phyloP scores from a whole-genome alignment of 2,888 invertebrate genomes.

The Encarsia formosa region DNA sequence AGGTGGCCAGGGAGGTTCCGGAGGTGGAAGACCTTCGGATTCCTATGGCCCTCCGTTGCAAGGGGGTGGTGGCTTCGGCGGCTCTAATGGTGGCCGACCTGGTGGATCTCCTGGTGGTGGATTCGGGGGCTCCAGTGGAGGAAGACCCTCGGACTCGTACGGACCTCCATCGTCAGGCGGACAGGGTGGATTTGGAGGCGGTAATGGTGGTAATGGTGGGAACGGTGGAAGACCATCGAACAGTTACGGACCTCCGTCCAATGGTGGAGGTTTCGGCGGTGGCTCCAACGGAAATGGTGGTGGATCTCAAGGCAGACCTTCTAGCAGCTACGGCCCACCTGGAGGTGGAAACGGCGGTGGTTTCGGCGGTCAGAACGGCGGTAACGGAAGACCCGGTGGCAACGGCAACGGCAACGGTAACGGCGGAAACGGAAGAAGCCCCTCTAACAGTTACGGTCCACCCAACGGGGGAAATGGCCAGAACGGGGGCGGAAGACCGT shows the following conservation, averaged over 20 bases:
- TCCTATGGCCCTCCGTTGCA: slow-evolving; percentile 44
- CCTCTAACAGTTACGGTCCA: slow-evolving; percentile 25
- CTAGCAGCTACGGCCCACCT: slow-evolving; percentile 27
- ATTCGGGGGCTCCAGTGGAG: slow-evolving; percentile 26
- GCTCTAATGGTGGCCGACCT: slow-evolving; percentile 34
- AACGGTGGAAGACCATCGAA: slow-evolving; percentile 33
- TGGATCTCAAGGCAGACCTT: neutral
- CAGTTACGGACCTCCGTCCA: slow-evolving; percentile 49
- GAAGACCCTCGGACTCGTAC: slow-evolving; percentile 39
- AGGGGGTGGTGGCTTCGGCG: slow-evolving; percentile 24
- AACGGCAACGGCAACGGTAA: too few species aligned
- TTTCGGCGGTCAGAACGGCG: slow-evolving; percentile 35
- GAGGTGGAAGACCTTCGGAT: slow-evolving; percentile 33
- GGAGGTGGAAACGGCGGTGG: slow-evolving; percentile 28
- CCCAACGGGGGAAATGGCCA: slow-evolving; percentile 10
- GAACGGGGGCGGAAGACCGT: neutral
- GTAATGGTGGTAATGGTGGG: slow-evolving; percentile 25
- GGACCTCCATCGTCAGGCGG: slow-evolving; percentile 39
- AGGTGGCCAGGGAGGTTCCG: neutral
- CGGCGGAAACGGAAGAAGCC: slow-evolving; percentile 11
- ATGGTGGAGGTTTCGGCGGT: slow-evolving; percentile 31
- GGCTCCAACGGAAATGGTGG: slow-evolving; percentile 30
- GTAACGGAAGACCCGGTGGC: slow-evolving; percentile 17
- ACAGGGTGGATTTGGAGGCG: slow-evolving; percentile 32
- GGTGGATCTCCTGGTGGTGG: slow-evolving; percentile 31